Evolutionary conservation across 2,888 invertebrate species (phyloP), one percentile per base, ranked within the genome.

Genomic region (Endomychus coccineus): DNA sequence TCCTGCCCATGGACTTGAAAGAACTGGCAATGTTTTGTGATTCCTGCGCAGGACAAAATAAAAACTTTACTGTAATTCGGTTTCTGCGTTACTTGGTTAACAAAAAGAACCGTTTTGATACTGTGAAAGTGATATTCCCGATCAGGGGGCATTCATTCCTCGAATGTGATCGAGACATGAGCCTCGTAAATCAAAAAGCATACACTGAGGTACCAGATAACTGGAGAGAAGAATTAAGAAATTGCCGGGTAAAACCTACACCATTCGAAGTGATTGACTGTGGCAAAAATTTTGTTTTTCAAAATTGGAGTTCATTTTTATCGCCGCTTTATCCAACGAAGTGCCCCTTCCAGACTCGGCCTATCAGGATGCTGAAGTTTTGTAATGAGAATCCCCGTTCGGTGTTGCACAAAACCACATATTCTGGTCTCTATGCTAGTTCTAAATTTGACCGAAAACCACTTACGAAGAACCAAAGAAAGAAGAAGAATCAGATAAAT

Each of bases 41-140:
- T 41, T 51, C 49, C 15, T 52, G 50, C 35, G 46, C 49, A 12
- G 52, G 51, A 13, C 52, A 54, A 40, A 56, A 55, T 41, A 56
- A 53, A 40, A 56, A 56, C 38, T 50, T 42, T 37, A 49, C 49
- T 13, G 28, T 54, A 30, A 45, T 50, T 31, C 40, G 49, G 19
- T 52, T 48, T 32, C 21, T 51, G 15, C 48, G 55, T 42, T 44
- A 44, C 31, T 16, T 55, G 22, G 49, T 54, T 23, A 34, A 21
- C 16, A 34, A 31, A 27, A 16, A 12, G 15, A 27, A 25, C 28
- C 7, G 16, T 13, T 30, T 30, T 16, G 30, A 30, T 7, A 16
- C 17, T 7, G 45, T 48, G 9, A 44, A 42, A 48, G 39, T 48
- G 13, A 45, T 41, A 41, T 51, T 45, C 39, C 48, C 48, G 14